phyloP scores from a whole-genome alignment of 2,113 vertebrate species.

The Ornithorhynchus anatinus region DNA sequence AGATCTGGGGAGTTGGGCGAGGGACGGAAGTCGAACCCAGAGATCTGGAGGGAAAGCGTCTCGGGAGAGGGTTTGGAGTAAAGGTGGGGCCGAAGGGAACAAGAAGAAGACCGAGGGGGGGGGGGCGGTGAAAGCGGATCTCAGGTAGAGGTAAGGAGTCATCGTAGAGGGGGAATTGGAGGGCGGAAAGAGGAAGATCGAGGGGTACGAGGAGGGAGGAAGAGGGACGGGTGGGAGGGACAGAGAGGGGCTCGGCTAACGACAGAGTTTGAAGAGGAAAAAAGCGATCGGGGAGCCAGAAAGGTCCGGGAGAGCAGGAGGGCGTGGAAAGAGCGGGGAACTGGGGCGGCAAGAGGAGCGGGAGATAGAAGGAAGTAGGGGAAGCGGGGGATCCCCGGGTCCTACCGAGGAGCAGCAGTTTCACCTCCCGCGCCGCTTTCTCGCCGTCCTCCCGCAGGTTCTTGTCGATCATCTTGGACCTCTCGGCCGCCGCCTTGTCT shows the following conservation, averaged over 20 bases:
- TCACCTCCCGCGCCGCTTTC: conserved; percentile 94
- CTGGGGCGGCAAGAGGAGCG: background rate
- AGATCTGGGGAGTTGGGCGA: too few relatives aligned
- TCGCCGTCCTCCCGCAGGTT: conserved; percentile 94
- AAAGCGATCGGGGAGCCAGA: too few relatives aligned
- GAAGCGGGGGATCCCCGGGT: background rate
- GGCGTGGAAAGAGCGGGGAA: background rate
- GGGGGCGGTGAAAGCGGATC: background rate
- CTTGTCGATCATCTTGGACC: conserved; percentile 96
- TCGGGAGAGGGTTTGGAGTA: background rate
- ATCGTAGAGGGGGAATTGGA: background rate
- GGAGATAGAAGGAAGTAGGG: background rate
- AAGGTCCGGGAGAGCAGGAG: background rate
- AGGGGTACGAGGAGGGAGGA: background rate
- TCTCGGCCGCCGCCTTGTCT: conserved; percentile 92
- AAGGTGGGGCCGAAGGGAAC: background rate
- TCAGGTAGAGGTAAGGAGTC: background rate
- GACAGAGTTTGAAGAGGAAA: too few relatives aligned
- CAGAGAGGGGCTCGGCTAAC: background rate
- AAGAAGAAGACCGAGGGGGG: background rate
- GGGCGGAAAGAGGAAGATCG: background rate
- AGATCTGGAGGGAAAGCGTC: background rate
- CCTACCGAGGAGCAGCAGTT: conserved; percentile 90
- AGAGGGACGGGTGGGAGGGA: background rate
- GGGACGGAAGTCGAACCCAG: background rate